These are phyloP conservation scores for Chrysolina americana DNA, from an alignment of 2,888 invertebrate species.

Conservation along the genomic window DNA sequence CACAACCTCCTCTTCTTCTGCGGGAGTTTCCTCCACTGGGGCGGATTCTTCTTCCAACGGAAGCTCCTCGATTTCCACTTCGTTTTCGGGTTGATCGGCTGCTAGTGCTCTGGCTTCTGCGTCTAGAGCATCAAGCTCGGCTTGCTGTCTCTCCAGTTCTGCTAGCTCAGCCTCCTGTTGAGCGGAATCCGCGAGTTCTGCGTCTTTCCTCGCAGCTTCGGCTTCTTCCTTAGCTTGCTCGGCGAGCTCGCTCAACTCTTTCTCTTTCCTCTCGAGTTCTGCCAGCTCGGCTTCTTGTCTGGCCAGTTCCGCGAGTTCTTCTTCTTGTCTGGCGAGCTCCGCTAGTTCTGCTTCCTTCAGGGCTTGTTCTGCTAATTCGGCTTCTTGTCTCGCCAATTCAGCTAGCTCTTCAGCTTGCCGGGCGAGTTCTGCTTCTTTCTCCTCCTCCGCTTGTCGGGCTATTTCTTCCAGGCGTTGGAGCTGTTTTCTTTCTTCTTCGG, in stretches of 20 bases:
- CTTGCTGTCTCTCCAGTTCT: conserved; percentile 61
- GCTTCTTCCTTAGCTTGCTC: conserved; percentile 76
- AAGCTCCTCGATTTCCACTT: conserved; percentile 67
- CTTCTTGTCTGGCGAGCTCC: conserved; percentile 70
- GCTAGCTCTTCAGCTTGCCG: conserved; percentile 69
- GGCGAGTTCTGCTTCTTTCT: conserved; percentile 78
- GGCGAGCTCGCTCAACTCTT: conserved; percentile 77
- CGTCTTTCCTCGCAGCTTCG: conserved; percentile 71
- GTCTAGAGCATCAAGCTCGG: conserved; percentile 61
- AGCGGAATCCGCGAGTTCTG: conserved; percentile 69
- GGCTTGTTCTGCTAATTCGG: conserved; percentile 76
- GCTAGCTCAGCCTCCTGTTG: conserved; percentile 63
- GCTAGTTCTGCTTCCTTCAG: conserved; percentile 75
- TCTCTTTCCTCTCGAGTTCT: conserved; percentile 70
- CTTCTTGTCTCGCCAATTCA: conserved; percentile 72
- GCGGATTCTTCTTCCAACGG: conserved; percentile 67
- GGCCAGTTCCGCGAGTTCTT: conserved; percentile 74
- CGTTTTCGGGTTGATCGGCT: conserved; percentile 65
- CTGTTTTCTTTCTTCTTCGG: conserved; percentile 69
- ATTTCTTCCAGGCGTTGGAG: conserved; percentile 74
- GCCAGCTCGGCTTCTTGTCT: conserved; percentile 72
- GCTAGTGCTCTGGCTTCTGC: conserved; percentile 59
- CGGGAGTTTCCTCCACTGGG: conserved; percentile 70
- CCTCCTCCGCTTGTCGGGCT: conserved; percentile 76
- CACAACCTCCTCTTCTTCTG: conserved; percentile 71